Conservation (phyloP, 1,140 invertebrate genomes). For the Penaeus japonicus region DNA sequence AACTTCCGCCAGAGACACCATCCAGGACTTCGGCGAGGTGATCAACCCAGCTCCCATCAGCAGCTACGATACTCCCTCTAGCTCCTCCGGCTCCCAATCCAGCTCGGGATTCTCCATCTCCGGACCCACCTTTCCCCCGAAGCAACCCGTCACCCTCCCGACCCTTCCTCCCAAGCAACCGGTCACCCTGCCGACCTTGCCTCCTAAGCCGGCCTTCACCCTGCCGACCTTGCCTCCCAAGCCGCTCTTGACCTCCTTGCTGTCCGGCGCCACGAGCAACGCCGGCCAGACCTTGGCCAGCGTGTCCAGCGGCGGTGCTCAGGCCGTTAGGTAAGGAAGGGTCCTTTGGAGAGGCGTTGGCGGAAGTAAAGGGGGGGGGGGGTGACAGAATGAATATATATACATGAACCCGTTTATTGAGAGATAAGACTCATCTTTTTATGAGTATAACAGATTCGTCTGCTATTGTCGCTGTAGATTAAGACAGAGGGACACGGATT, state of each 20-base stretch:
- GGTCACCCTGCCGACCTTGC: neutral
- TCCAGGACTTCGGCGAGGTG: neutral
- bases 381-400: no score
- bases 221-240: neutral
- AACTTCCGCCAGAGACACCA: neutral
- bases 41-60: neutral
- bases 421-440: no score
- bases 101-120: neutral
- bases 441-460: no score
- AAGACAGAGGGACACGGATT: neutral
- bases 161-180: neutral
- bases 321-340: constrained; percentile 23
- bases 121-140: neutral
- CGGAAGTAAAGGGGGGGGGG: neutral
- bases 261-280: neutral
- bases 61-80: neutral
- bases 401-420: no score
- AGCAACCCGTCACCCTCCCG: neutral
- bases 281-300: constrained; percentile 9
- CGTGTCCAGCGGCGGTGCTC: constrained; percentile 42
- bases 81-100: neutral
- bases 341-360: neutral
- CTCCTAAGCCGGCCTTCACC: neutral
- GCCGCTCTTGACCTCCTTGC: neutral
- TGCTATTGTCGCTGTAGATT: neutral